Evolutionary conservation across 2,888 invertebrate genomes (phyloP), one percentile per base, ranked within the genome.

Genomic region (Scrobipalpa costella): DNA sequence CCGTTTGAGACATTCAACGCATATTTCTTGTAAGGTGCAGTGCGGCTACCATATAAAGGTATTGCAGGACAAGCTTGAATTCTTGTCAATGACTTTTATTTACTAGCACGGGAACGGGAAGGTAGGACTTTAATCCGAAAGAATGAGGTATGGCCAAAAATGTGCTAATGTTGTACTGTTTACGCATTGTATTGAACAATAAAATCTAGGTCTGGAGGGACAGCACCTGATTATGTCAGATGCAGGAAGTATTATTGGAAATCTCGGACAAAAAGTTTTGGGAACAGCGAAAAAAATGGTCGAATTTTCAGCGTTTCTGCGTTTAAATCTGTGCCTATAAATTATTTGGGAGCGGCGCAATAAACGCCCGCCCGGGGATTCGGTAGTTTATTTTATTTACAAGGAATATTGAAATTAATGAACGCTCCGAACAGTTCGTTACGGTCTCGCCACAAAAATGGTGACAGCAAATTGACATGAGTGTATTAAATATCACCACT

Each of bases 1-100:
- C 38, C 21, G 49, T 36, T 50, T 58, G 27, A 59, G 58, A 50
- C 50, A 34, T 63, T 59, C 63, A 50, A 63, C 27, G 38, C 58
- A 34, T 63, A 52, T 59, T 63, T 63, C 40, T 49, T 36, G 49
- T 57, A n/a, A 36, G 58, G 17, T 17, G 5, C 34, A 9, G 36
- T 19, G 15, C 34, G 15, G 15, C n/a, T 2, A 34, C 57, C 34
- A 17, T 57, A 57, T 57, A 34, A 34, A 34, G 34, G 15, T 57
- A 21, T 49, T 49, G 49, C 21, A 19, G 21, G 21, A 19, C 27
- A 3, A 27, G 27, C 27, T 44, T 15, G 44, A 44, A 44, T 15
- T 44, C n/a, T 9, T n/a, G 44, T 15, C n/a, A 44, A 15, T 44
- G 44, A 15, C 15, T 27, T 27, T 27, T 27, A 27, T 27, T 27